Evolutionary conservation across 2,113 vertebrate genomes (phyloP).

Genomic region (Fregata magnificens): DNA sequence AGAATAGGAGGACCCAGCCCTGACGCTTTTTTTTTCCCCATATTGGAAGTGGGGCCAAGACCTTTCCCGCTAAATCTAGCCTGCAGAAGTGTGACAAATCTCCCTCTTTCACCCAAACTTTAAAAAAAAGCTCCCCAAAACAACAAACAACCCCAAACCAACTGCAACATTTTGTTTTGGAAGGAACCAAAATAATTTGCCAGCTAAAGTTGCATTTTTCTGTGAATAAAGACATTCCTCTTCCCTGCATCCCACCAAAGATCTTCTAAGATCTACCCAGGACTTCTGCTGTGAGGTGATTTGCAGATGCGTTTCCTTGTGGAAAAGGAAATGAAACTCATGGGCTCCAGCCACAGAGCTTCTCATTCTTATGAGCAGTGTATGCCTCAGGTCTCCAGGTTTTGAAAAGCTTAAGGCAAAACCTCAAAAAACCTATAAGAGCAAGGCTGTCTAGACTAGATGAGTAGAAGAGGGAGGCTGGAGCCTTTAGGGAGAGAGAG

Average conservation of each 20-base stretch:
- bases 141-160: not conserved
- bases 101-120: not conserved
- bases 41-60: not conserved
- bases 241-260: not conserved
- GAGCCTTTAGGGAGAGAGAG: not conserved
- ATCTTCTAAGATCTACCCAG: not conserved
- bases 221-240: not conserved
- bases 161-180: not conserved
- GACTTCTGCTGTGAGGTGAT: not conserved
- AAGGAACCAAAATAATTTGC: not conserved
- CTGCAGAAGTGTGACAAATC: not conserved
- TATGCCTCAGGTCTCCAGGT: not conserved
- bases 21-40: fast-evolving
- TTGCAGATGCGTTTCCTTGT: fast-evolving
- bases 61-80: not conserved
- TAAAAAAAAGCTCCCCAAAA: too few relatives aligned
- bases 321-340: not conserved
- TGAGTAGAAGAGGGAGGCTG: not conserved
- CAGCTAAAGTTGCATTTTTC: not conserved
- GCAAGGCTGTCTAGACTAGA: not conserved
- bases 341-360: not conserved
- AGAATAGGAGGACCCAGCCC: not conserved
- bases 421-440: not conserved
- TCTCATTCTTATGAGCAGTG: not conserved
- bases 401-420: conserved; percentile 9